A percentile compares a stretch with the other conserved stretches of the same genome.
Evolutionary conservation across 1,140 invertebrate genomes (phyloP).

Genomic region (Tigriopus japonicus): DNA sequence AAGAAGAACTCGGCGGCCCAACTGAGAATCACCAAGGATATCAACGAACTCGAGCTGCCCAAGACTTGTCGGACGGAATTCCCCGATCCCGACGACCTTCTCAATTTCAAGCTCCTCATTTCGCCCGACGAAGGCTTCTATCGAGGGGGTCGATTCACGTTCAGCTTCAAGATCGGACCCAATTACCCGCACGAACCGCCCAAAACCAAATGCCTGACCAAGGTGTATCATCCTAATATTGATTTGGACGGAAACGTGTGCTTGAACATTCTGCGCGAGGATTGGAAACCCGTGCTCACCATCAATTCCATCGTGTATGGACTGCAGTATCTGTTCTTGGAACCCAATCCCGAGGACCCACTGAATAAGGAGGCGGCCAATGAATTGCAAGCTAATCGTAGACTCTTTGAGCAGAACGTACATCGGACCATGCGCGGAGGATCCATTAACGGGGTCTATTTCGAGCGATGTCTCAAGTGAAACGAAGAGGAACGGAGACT

Average conservation of each 20-base stretch:
- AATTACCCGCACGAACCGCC: slow-evolving; percentile 92
- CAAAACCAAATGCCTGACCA: slow-evolving; percentile 33
- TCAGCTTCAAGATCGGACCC: slow-evolving; percentile 92
- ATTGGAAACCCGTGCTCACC: slow-evolving; percentile 96
- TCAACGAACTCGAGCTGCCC: slow-evolving; percentile 89
- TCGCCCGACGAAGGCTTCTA: slow-evolving; percentile 95
- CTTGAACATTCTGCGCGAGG: slow-evolving; percentile 83
- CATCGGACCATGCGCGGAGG: slow-evolving; percentile 87
- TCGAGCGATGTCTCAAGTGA: slow-evolving; percentile 92
- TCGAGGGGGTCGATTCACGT: slow-evolving; percentile 74
- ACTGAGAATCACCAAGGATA: slow-evolving; percentile 42
- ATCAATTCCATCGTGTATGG: slow-evolving; percentile 97
- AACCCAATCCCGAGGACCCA: slow-evolving; percentile 96
- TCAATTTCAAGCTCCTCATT: slow-evolving; percentile 89
- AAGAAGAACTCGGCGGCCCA: slow-evolving; percentile 10
- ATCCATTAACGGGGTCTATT: slow-evolving; percentile 75
- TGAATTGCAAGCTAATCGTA: slow-evolving; percentile 77
- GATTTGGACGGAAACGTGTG: slow-evolving; percentile 88
- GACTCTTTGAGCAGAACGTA: slow-evolving; percentile 89
- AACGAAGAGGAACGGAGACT: slow-evolving; percentile 13
- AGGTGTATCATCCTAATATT: slow-evolving; percentile 88
- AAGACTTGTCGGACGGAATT: slow-evolving; percentile 92
- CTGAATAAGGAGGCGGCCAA: slow-evolving; percentile 98
- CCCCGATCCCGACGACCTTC: slow-evolving; percentile 83
- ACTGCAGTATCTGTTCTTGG: slow-evolving; percentile 89